Base-by-base conservation (phyloP, 2,797 vertebrate species). In the Pangasius macronema region DNA sequence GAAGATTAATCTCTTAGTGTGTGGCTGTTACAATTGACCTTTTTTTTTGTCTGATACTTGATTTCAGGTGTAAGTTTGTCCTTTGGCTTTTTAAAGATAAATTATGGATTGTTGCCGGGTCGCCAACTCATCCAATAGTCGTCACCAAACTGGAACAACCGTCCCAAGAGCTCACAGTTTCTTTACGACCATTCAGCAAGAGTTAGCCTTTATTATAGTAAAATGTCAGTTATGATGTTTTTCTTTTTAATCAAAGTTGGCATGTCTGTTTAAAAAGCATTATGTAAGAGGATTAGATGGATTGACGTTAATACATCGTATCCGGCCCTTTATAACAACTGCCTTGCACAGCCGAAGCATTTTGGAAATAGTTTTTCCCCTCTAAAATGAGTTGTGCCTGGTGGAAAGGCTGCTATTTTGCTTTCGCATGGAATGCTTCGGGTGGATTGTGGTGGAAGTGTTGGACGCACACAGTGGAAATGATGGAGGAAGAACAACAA, bases 81-180 rank as follows among this genome's bases (percentile, higher is more conserved):
- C 42, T 76, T 65, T 59, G 42, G 18, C 8, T 42, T 30, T 65
- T 42, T 49, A 33, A 18, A 49, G 81, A 82, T 82, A 30, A 83
- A 53, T 80, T 36, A 80, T 87, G 63, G 51, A 70, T 80, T 80
- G 82, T 79, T n/a, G n/a, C n/a, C n/a, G n/a, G n/a, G n/a, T n/a
- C n/a, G n/a, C n/a, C n/a, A n/a, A n/a, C n/a, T n/a, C n/a, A n/a
- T n/a, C n/a, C n/a, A n/a, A n/a, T n/a, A n/a, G n/a, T n/a, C n/a
- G n/a, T n/a, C n/a, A n/a, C n/a, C n/a, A n/a, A n/a, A n/a, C n/a
- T n/a, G n/a, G n/a, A n/a, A n/a, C n/a, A n/a, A n/a, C n/a, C n/a
- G n/a, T n/a, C n/a, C n/a, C n/a, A n/a, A n/a, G n/a, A n/a, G n/a
- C n/a, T n/a, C n/a, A n/a, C n/a, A n/a, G n/a, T n/a, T n/a, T n/a